These are phyloP conservation scores for Nothobranchius furzeri DNA, from an alignment of 2,113 vertebrate genomes.

Conservation along the genomic window DNA sequence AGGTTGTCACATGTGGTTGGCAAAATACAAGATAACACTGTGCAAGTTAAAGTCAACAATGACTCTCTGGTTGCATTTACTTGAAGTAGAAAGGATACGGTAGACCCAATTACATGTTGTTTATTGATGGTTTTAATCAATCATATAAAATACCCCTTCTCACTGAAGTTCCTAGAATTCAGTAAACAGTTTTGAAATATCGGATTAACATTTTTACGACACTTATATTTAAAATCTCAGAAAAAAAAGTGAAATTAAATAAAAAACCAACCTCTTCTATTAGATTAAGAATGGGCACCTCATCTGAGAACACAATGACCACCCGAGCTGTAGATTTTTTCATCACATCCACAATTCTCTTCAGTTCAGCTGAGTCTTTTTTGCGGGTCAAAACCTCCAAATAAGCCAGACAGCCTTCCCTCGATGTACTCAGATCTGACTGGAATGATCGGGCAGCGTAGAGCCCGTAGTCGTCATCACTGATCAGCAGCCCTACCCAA, in stretches of 20 bases:
- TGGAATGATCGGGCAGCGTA: slow-evolving; percentile 17
- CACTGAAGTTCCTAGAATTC: too few species aligned
- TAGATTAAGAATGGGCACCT: slow-evolving; percentile 18
- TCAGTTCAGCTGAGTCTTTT: slow-evolving; percentile 44
- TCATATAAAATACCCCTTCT: too few species aligned
- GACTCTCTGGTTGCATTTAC: too few species aligned
- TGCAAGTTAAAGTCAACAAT: too few species aligned
- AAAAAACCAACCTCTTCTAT: slow-evolving; percentile 28
- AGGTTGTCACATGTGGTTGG: background rate
- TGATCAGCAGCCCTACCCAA: slow-evolving; percentile 25
- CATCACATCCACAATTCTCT: slow-evolving; percentile 65
- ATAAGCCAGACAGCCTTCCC: slow-evolving; percentile 61
- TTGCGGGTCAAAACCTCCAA: slow-evolving; percentile 61
- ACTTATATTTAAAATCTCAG: too few species aligned
- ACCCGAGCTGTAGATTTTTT: slow-evolving; percentile 52
- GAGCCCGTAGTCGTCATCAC: slow-evolving; percentile 35
- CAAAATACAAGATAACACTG: too few species aligned
- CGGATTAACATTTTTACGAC: too few species aligned
- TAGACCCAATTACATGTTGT: too few species aligned
- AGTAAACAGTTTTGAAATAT: too few species aligned
- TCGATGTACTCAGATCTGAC: slow-evolving; percentile 7
- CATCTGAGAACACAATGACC: slow-evolving; percentile 59
- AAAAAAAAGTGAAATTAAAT: background rate
- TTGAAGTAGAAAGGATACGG: too few species aligned
- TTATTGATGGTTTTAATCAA: too few species aligned